phyloP scores from a whole-genome alignment of 2,888 invertebrate genomes.

The Helobdella robusta region DNA sequence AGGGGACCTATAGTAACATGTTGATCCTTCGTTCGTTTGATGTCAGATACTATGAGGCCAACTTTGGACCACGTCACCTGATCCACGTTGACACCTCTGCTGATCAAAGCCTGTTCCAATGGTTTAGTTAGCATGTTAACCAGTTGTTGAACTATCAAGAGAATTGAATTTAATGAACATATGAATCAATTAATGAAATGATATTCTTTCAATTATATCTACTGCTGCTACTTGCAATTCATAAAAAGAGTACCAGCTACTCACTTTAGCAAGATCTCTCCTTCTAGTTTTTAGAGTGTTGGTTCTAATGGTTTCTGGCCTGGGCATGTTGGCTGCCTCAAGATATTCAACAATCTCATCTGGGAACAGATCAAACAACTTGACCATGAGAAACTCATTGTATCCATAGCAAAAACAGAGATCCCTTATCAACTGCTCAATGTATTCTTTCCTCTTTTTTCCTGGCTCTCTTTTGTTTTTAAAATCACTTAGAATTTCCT shows the following conservation, averaged over 20 bases:
- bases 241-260: no score
- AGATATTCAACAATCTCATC: slow-evolving; percentile 71
- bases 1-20: slow-evolving; percentile 77
- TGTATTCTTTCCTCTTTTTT: slow-evolving; percentile 67
- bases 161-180: no score
- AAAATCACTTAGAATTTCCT: slow-evolving; percentile 71
- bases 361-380: slow-evolving; percentile 54
- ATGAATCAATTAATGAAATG: no score
- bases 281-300: slow-evolving; percentile 81
- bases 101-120: slow-evolving; percentile 66
- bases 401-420: slow-evolving; percentile 90
- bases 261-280: slow-evolving; percentile 74
- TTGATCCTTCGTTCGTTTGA: slow-evolving; percentile 58
- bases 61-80: slow-evolving; percentile 98
- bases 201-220: no score
- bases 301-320: slow-evolving; percentile 88
- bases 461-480: slow-evolving; percentile 49
- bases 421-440: slow-evolving; percentile 68
- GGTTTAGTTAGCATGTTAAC: not conserved
- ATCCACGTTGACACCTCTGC: slow-evolving; percentile 92
- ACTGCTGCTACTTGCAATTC: no score
- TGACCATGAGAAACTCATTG: slow-evolving; percentile 86
- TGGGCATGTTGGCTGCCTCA: slow-evolving; percentile 86
- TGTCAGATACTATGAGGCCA: slow-evolving; percentile 72
- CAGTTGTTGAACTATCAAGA: no score